Base-by-base conservation (phyloP, 1,140 invertebrate genomes). In the Anastatus disparis region DNA sequence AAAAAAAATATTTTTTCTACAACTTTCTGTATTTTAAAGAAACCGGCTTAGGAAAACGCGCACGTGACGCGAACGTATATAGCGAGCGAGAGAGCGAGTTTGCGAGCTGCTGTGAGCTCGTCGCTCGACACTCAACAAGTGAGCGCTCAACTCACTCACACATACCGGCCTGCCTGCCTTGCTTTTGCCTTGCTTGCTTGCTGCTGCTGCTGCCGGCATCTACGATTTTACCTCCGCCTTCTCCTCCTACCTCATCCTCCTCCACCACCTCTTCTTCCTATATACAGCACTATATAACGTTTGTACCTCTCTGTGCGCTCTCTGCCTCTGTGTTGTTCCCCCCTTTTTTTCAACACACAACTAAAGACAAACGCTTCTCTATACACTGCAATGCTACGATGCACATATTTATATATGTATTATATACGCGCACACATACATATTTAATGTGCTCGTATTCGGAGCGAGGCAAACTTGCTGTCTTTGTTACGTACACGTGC, bases 111-210 rank as follows among this genome's bases (percentile, higher is more conserved):
- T 71, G 70, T 38, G 74, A 71, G 75, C 74, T 71, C 73, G 58
- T 75, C 76, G 78, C 79, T 73, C 76, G 80, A 81, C 82, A 77
- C 83, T 83, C 83, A 84, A 85, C 83, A 84, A 84, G 84, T 84
- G 82, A 84, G 81, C 73, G 62, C 72, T n/a, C n/a, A n/a, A n/a
- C n/a, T n/a, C n/a, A n/a, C n/a, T n/a, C n/a, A n/a, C n/a, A n/a
- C n/a, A n/a, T n/a, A 74, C 77, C 75, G 74, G 70, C 77, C 75
- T 71, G 74, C 73, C 72, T 72, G 24, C 48, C n/a, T n/a, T n/a
- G n/a, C n/a, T n/a, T n/a, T n/a, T n/a, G n/a, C n/a, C n/a, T n/a
- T n/a, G n/a, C n/a, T n/a, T 4, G 67, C 76, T 74, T 71, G 75
- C 70, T 69, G 58, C 75, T 71, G 72, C 17, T 62, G 12, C 10